A percentile compares a stretch with the other conserved stretches of the same genome.
Evolutionary conservation across 2,797 vertebrate genomes (phyloP).

Genomic region (Cyclopterus lumpus): DNA sequence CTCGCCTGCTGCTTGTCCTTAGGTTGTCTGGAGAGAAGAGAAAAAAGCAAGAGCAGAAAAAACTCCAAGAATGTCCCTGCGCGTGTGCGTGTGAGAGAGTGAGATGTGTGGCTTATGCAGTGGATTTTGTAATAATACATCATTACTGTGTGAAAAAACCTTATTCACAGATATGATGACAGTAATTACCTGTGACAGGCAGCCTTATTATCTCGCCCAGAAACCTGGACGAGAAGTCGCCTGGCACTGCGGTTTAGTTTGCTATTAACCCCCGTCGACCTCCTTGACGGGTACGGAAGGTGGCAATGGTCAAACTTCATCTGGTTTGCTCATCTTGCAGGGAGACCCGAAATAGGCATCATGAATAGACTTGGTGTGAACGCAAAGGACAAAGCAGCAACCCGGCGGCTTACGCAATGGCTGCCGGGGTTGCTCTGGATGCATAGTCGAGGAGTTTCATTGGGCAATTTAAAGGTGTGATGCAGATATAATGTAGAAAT

Average conservation of each 20-base stretch:
- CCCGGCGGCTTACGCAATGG: neutral
- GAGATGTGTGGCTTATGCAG: neutral
- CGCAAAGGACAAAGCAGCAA: constrained; percentile 5
- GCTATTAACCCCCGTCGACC: constrained; percentile 62
- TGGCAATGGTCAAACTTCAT: constrained; percentile 55
- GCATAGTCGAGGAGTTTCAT: constrained; percentile 10
- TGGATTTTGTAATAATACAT: constrained; percentile 31
- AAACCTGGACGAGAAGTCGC: constrained; percentile 53
- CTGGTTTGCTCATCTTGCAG: constrained; percentile 19
- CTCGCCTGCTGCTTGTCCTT: neutral
- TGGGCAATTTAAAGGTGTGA: constrained; percentile 24
- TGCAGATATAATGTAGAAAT: neutral
- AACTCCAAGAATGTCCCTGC: neutral
- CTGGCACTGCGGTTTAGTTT: constrained; percentile 55
- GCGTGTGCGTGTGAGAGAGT: neutral
- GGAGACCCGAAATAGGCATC: constrained; percentile 33
- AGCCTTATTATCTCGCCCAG: constrained; percentile 58
- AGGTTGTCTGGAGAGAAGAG: neutral
- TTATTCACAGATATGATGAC: constrained; percentile 47
- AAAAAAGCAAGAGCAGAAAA: neutral
- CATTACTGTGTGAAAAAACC: constrained; percentile 33
- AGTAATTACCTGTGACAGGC: constrained; percentile 62
- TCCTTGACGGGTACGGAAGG: constrained; percentile 53
- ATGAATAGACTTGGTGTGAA: constrained; percentile 18
- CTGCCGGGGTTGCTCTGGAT: constrained; percentile 11